Base-by-base conservation (phyloP, 2,797 vertebrate species). In the Acipenser oxyrinchus region DNA sequence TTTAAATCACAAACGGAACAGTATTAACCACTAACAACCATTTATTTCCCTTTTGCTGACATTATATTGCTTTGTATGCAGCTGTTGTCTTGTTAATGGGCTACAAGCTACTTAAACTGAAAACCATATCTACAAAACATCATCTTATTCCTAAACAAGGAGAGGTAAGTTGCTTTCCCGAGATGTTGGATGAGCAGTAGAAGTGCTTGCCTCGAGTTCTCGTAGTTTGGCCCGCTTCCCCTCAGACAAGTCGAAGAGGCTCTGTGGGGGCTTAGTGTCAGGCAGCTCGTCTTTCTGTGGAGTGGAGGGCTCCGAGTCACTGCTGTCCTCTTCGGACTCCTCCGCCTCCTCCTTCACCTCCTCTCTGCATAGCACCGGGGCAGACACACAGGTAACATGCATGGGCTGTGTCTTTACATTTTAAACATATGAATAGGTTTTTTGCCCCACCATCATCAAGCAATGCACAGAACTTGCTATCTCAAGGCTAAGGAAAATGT, bases 191-290 rank as follows among this genome's bases (percentile, higher is more conserved):
- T 7, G 51, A 13, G 12, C 50, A 58, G 13, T 8, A 66, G 62
- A 66, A 15, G 23, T 3, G 50, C 51, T 81, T 72, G 76, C 90
- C 88, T 92, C 90, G 60, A 91, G 77, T 70, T 91, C 90, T 70
- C 90, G 73, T 67, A 92, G 71, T 68, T 80, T 80, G 62, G 87
- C 91, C 71, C 90, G 81, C 77, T 92, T 91, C 70, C 73, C 83
- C 78, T 91, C 90, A 1, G 88, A 89, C 81, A 90, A 80, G 67
- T 92, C 86, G 61, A 89, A 88, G 69, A 79, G 83, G 73, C 70
- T 79, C 60, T 89, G 81, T 8, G 85, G 87, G 72, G 80, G 86
- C 75, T 89, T 89, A 73, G 89, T 88, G 68, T 86, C 86, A 0
- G 80, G 78, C 7, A 78, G 82, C 69, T 91, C 85, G 3, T 81